These are phyloP conservation scores for Capreolus pygargus DNA, from an alignment of 2,113 vertebrate species.

Conservation along the genomic window DNA sequence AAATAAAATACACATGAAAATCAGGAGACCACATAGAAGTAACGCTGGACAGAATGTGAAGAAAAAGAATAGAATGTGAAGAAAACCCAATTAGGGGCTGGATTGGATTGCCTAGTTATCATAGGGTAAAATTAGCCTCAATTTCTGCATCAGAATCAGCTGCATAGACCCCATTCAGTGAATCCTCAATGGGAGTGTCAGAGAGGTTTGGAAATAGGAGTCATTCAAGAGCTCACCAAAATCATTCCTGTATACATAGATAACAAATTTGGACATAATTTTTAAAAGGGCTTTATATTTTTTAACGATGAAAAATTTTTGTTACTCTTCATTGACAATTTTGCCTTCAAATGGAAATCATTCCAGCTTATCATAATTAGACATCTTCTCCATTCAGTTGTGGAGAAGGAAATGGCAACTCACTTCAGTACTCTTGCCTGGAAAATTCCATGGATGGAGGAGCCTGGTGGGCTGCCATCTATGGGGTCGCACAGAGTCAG, in stretches of 20 bases:
- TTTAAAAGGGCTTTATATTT: neutral
- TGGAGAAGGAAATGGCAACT: neutral
- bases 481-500: too few relatives aligned
- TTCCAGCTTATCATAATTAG: neutral
- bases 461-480: neutral
- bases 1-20: neutral
- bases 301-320: neutral
- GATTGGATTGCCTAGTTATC: neutral
- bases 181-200: neutral
- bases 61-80: neutral
- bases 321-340: neutral
- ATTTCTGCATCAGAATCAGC: neutral
- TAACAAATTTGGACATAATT: neutral
- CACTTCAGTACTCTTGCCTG: neutral
- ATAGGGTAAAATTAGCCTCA: neutral
- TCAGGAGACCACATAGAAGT: neutral
- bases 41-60: neutral
- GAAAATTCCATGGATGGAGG: fast-evolving
- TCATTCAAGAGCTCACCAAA: neutral
- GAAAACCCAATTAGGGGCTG: neutral
- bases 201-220: neutral
- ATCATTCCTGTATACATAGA: neutral
- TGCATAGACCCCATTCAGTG: neutral
- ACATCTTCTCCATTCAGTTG: neutral
- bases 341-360: neutral